phyloP scores from a whole-genome alignment of 2,797 vertebrate species.

The Chiloscyllium punctatum region DNA sequence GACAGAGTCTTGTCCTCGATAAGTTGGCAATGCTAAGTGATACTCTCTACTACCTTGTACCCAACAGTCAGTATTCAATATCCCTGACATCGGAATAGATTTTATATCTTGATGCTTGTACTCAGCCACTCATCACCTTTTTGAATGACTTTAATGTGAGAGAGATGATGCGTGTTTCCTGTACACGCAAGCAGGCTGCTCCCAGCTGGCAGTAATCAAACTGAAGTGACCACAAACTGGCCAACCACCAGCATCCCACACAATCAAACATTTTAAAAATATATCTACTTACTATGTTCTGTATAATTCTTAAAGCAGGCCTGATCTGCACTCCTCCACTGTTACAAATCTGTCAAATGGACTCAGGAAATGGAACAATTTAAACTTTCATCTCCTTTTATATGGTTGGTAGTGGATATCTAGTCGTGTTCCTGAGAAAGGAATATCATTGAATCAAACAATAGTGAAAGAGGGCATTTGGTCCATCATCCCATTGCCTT shows the following conservation, averaged over 20 bases:
- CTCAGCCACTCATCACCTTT: background rate
- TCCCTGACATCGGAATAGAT: background rate
- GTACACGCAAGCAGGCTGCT: background rate
- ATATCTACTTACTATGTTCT: background rate
- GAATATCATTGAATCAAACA: too few species aligned
- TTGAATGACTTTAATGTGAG: background rate
- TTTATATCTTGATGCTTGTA: background rate
- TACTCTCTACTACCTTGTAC: too few species aligned
- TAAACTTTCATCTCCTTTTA: background rate
- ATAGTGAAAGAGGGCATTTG: background rate
- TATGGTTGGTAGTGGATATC: background rate
- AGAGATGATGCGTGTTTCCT: background rate
- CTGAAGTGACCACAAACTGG: background rate
- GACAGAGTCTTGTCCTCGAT: background rate
- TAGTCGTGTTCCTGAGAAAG: too few species aligned
- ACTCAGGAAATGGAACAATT: background rate
- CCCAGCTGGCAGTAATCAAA: background rate
- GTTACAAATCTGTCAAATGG: background rate
- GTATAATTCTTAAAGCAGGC: background rate
- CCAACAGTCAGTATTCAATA: background rate
- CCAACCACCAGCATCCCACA: background rate
- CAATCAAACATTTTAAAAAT: background rate
- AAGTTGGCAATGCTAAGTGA: background rate
- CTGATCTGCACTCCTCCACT: background rate
- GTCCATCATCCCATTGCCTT: background rate